phyloP scores from a whole-genome alignment of 2,888 invertebrate genomes.

The Pemphredon lugubris region DNA sequence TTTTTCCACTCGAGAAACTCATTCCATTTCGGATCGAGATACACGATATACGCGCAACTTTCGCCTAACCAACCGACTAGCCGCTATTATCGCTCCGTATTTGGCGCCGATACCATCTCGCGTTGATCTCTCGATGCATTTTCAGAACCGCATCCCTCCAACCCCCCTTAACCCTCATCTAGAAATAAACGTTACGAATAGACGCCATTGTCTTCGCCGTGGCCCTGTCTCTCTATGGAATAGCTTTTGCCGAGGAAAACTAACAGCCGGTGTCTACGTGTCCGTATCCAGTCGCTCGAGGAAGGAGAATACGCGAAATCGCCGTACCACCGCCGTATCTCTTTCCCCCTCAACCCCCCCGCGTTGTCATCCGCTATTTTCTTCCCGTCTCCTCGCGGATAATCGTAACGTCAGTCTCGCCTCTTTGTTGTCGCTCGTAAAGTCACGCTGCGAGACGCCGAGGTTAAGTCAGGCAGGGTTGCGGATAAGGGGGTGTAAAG shows the following conservation, averaged over 20 bases:
- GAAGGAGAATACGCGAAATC: background rate
- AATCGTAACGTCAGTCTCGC: constrained; percentile 63
- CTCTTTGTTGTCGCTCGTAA: constrained; percentile 62
- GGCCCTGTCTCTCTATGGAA: constrained; percentile 3
- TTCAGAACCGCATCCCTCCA: background rate
- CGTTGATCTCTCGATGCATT: background rate
- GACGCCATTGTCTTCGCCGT: constrained; percentile 15
- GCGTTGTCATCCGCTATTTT: background rate
- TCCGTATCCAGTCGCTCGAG: background rate
- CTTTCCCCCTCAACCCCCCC: background rate
- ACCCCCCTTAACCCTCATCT: too few relatives aligned
- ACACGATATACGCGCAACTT: constrained; percentile 22
- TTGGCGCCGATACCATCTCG: background rate
- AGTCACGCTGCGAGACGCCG: constrained; percentile 32
- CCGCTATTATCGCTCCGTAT: background rate
- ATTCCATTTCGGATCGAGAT: constrained; percentile 2
- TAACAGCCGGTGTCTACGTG: background rate
- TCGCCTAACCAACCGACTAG: constrained; percentile 12
- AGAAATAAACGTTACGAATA: background rate
- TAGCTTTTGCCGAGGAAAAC: background rate
- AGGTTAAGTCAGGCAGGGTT: constrained; percentile 23
- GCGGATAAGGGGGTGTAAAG: constrained; percentile 25
- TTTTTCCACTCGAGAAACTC: constrained; percentile 24
- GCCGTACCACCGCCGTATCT: background rate
- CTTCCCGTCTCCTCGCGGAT: constrained; percentile 35